These are phyloP conservation scores for Orthonyx spaldingii DNA, from an alignment of 2,113 vertebrate genomes.

Conservation along the genomic window DNA sequence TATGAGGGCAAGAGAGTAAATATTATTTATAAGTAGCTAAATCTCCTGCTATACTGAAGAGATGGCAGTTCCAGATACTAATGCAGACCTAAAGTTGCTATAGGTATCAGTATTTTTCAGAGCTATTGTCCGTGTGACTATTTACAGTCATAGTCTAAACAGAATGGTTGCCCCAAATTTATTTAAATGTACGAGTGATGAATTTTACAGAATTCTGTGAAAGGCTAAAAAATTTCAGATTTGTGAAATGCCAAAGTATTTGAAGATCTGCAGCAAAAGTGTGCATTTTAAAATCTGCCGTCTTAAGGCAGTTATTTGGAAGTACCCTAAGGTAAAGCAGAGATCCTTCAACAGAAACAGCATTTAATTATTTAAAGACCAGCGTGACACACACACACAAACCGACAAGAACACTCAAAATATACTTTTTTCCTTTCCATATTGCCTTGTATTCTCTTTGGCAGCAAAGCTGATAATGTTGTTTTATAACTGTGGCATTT, in stretches of 20 bases:
- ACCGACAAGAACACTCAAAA: neutral
- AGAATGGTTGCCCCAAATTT: neutral
- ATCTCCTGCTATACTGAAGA: neutral
- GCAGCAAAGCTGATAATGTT: neutral
- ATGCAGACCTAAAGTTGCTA: neutral
- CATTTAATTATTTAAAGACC: neutral
- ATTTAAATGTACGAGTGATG: neutral
- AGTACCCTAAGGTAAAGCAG: neutral
- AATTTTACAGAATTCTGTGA: neutral
- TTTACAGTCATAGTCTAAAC: neutral
- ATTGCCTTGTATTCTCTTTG: neutral
- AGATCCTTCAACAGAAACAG: neutral
- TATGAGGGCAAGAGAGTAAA: neutral
- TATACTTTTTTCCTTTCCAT: neutral
- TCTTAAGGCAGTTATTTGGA: neutral
- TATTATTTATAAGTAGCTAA: neutral
- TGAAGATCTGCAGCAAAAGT: neutral
- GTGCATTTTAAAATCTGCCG: neutral
- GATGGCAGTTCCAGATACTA: neutral
- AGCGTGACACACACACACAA: rapidly evolving
- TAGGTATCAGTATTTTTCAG: neutral
- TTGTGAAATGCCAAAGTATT: neutral
- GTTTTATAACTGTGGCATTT: neutral
- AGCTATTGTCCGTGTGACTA: neutral
- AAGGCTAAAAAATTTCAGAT: neutral